phyloP scores from a whole-genome alignment of 2,113 vertebrate genomes.

The Pygathrix nemaeus region DNA sequence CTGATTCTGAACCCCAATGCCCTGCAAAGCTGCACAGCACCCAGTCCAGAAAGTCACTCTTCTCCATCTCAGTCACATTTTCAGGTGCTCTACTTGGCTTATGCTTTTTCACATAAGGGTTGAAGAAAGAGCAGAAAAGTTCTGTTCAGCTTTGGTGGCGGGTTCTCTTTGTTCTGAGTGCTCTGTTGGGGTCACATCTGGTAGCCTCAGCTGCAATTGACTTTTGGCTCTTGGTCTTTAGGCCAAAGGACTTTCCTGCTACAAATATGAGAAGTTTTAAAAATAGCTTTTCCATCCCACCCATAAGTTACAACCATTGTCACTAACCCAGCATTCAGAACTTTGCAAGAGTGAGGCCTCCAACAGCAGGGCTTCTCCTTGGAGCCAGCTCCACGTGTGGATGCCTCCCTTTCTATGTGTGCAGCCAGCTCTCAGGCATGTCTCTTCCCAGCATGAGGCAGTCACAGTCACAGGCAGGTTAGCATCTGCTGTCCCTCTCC shows the following conservation, averaged over 20 bases:
- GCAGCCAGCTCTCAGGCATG: neutral
- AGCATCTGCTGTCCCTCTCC: neutral
- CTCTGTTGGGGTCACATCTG: neutral
- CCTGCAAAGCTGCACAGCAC: accelerated
- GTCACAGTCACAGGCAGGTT: neutral
- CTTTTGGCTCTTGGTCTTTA: neutral
- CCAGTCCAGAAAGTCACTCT: neutral
- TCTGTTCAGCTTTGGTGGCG: neutral
- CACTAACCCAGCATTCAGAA: neutral
- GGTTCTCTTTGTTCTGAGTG: neutral
- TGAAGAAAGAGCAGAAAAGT: neutral
- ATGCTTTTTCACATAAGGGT: neutral
- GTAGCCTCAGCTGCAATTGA: neutral
- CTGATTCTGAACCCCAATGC: neutral
- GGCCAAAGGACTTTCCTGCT: neutral
- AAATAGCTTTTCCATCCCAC: neutral
- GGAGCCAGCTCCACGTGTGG: neutral
- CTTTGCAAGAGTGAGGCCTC: neutral
- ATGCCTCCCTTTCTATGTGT: neutral
- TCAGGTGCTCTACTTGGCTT: neutral
- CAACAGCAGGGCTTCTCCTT: neutral
- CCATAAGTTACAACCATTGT: neutral
- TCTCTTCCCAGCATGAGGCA: neutral
- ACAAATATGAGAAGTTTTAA: neutral
- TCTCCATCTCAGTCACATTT: neutral